Base-by-base conservation (phyloP, 2,113 vertebrate species). In the Atherinomorus stipes region DNA sequence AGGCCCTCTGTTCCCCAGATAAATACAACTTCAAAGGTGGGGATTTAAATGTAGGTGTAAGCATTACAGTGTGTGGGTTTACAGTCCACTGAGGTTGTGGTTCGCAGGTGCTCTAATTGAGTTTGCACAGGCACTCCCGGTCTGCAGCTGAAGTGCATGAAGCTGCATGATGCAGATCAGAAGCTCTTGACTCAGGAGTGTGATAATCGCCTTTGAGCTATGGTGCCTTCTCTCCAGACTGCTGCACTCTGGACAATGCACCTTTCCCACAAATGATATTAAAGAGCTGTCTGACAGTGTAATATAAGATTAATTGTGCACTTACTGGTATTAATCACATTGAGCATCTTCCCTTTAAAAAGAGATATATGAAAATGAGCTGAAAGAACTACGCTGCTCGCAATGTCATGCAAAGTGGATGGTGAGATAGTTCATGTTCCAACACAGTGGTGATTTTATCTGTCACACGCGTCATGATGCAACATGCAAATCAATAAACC, bases 201-300 rank as follows among this genome's bases (percentile, higher is more conserved):
- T 18, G 18, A 64, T 88, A 91, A 89, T 88, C 86, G n/a, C 79
- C 60, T 52, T 3, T 3, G 40, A 79, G 82, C 80, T 61, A 13
- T 13, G 28, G 53, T 9, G 26, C 65, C 57, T 63, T 73, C 60
- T 63, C 80, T 83, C 68, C 70, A 64, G 75, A 80, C 84, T 59
- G 75, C 67, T 78, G 84, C 80, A 64, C 84, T 80, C 75, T 25
- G 45, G 71, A 34, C 31, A 34, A 34, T 5, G 4, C 31, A 34
- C 31, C 31, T 34, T 34, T 34, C 34, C 63, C 28, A 84, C 68
- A 76, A 74, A 77, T 26, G 59, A 45, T 34, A 28, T 28, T 28
- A 28, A 26, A 40, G n/a, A n/a, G 50, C 66, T 71, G 64, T 54
- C 66, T 40, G 51, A 42, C 23, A 23, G 25, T 1, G 10, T 49